Conservation (phyloP, 1,140 invertebrate genomes). For the Micrasema longulum region DNA sequence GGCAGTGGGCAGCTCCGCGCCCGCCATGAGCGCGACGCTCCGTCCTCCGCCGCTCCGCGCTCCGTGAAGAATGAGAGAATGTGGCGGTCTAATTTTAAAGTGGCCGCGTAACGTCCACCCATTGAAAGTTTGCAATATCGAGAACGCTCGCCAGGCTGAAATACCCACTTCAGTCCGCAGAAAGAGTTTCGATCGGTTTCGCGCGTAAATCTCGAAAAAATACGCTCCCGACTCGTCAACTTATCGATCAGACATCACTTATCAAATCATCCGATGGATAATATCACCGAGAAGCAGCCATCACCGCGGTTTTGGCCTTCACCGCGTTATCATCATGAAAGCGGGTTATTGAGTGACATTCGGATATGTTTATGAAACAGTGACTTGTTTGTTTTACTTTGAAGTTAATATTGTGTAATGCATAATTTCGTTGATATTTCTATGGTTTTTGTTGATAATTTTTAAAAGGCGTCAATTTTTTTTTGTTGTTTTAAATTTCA, state of each 20-base stretch:
- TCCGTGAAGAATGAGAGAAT: too few species aligned
- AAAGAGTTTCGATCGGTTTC: slow-evolving; percentile 1
- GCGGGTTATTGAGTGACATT: not conserved
- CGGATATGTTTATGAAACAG: not conserved
- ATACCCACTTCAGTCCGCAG: slow-evolving; percentile 2
- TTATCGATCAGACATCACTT: not conserved
- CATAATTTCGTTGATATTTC: too few species aligned
- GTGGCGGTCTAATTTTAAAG: slow-evolving; percentile 31
- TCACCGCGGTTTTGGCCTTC: not conserved
- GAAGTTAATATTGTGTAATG: too few species aligned
- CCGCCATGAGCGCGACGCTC: too few species aligned
- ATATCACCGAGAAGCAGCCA: not conserved
- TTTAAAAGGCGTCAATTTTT: too few species aligned
- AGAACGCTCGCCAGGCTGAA: slow-evolving; percentile 20
- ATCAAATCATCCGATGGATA: not conserved
- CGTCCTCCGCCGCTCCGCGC: not conserved
- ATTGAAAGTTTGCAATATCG: slow-evolving; percentile 20
- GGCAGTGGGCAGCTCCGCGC: too few species aligned
- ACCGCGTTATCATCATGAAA: not conserved
- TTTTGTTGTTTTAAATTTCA: too few species aligned
- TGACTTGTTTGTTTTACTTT: not conserved
- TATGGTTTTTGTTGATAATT: too few species aligned
- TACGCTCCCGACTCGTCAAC: not conserved
- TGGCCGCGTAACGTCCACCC: slow-evolving; percentile 23
- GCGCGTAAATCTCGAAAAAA: slow-evolving; percentile 18